Evolutionary conservation across 2,113 vertebrate species (phyloP).

Genomic region (Lutjanus erythropterus): DNA sequence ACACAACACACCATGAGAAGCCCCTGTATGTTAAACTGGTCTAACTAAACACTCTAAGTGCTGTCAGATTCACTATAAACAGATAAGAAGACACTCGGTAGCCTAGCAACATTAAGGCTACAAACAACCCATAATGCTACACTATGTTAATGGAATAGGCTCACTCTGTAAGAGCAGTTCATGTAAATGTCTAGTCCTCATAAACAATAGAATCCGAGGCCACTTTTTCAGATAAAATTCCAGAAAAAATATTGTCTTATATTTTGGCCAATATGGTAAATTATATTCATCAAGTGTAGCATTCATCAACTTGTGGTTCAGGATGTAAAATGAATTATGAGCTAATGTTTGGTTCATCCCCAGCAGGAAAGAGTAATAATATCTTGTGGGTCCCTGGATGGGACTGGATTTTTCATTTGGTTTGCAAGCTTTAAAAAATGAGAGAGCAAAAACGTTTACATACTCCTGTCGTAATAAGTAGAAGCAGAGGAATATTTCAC

Average conservation of each 20-base stretch:
- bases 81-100: not conserved
- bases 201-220: not conserved
- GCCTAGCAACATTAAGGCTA: not conserved
- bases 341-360: not conserved
- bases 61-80: not conserved
- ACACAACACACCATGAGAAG: not conserved
- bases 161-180: not conserved
- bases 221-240: no score
- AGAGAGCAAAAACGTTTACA: not conserved
- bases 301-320: not conserved
- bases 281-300: not conserved
- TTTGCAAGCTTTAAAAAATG: not conserved
- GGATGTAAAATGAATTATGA: not conserved
- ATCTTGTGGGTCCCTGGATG: not conserved
- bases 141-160: not conserved
- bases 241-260: not conserved
- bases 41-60: constrained; percentile 6
- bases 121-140: not conserved
- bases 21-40: constrained; percentile 4
- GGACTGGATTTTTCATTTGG: not conserved
- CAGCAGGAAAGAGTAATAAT: not conserved
- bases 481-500: not conserved
- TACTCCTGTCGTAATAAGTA: not conserved
- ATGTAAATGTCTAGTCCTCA: not conserved
- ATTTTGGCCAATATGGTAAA: not conserved